Conservation (phyloP, 2,113 vertebrate genomes). For the Lasiurus borealis region DNA sequence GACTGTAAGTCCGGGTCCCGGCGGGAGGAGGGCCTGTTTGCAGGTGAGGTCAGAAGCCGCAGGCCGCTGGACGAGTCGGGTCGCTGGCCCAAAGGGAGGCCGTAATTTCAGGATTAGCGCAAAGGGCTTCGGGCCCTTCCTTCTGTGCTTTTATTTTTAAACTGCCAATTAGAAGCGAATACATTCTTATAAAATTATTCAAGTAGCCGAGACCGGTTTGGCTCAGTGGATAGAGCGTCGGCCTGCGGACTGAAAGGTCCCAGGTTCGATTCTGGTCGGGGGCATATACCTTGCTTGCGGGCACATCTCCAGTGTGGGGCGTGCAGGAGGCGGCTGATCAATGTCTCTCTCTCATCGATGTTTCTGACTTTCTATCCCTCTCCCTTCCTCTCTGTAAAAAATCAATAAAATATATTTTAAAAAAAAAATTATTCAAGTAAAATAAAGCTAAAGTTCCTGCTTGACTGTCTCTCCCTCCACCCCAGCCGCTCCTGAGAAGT, state of each 20-base stretch:
- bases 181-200: neutral
- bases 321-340: too few species aligned
- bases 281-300: too few species aligned
- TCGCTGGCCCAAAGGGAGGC: neutral
- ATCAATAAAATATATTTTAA: too few species aligned
- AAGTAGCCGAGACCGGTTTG: too few species aligned
- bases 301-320: too few species aligned
- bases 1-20: neutral
- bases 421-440: conserved; percentile 37
- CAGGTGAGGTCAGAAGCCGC: neutral
- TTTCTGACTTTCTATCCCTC: too few species aligned
- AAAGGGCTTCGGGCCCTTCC: neutral
- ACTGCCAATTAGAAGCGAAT: neutral
- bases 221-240: too few species aligned
- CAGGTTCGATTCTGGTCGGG: too few species aligned
- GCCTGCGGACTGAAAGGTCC: too few species aligned
- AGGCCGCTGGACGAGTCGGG: neutral
- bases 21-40: neutral
- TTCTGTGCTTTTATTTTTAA: neutral
- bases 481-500: neutral
- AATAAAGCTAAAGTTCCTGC: neutral
- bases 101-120: conserved; percentile 26
- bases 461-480: neutral
- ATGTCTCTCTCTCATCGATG: too few species aligned
- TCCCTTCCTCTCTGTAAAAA: too few species aligned